Evolutionary conservation across 2,113 vertebrate genomes (phyloP).

Genomic region (Menidia beryllina): DNA sequence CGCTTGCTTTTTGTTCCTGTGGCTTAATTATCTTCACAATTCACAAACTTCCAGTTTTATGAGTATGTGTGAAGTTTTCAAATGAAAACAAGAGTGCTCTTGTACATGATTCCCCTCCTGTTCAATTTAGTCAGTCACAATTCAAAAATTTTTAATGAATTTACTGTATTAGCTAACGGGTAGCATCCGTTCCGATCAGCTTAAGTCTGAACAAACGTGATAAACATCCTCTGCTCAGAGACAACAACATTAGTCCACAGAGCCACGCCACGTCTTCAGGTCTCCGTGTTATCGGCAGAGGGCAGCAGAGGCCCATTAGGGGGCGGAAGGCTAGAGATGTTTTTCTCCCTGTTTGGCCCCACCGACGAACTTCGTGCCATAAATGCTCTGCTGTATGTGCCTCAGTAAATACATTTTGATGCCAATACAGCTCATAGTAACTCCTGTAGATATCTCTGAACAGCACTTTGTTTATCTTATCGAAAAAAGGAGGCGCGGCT

Average conservation of each 20-base stretch:
- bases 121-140: too few species aligned
- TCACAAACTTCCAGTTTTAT: too few species aligned
- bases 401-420: neutral
- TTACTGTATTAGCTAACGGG: too few species aligned
- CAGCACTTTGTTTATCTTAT: neutral
- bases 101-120: too few species aligned
- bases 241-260: neutral
- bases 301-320: constrained; percentile 34
- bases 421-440: rapidly evolving
- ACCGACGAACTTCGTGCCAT: too few species aligned
- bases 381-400: neutral
- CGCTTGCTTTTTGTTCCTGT: neutral
- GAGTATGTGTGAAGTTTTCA: too few species aligned
- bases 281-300: constrained; percentile 11
- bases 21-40: neutral
- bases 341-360: neutral
- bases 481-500: constrained; percentile 43
- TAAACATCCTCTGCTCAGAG: too few species aligned
- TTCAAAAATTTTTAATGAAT: too few species aligned
- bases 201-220: too few species aligned
- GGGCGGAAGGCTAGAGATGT: neutral
- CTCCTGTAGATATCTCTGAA: neutral
- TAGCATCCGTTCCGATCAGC: too few species aligned
- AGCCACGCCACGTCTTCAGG: neutral
- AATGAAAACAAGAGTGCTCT: too few species aligned